These are phyloP conservation scores for Xerus inauris DNA, from an alignment of 2,113 vertebrate species.

Conservation along the genomic window DNA sequence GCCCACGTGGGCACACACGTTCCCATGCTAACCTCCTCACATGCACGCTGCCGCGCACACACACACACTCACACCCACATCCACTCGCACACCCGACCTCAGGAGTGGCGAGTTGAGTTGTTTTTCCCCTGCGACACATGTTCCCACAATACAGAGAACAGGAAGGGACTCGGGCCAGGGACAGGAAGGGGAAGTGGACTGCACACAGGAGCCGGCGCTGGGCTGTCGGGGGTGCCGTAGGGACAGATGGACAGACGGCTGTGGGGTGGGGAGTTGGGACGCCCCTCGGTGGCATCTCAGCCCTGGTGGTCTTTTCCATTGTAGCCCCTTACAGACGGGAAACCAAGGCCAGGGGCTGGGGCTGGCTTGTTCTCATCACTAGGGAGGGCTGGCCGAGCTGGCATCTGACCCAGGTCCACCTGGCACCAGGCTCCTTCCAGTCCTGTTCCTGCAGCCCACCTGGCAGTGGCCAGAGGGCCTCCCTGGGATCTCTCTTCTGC, in stretches of 20 bases:
- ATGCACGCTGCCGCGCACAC: neutral
- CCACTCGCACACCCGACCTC: neutral
- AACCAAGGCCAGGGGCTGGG: accelerated
- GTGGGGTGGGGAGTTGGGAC: neutral
- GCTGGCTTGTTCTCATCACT: accelerated
- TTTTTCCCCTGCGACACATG: neutral
- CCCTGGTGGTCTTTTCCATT: neutral
- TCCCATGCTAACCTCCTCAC: neutral
- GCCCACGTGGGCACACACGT: too few species aligned
- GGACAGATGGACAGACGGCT: neutral
- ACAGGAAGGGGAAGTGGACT: constrained; percentile 69
- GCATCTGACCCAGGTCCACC: accelerated
- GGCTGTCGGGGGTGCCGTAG: neutral
- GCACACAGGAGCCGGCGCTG: neutral
- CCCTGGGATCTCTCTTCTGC: neutral
- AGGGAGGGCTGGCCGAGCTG: neutral
- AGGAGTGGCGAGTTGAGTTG: neutral
- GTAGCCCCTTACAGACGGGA: neutral
- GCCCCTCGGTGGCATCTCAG: accelerated
- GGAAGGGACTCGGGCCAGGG: constrained; percentile 61
- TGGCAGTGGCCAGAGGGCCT: neutral
- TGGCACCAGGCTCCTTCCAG: neutral
- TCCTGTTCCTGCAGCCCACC: accelerated
- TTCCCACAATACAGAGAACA: constrained; percentile 59
- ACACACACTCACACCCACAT: accelerated